Conservation (phyloP, 30 jellyfish, hydroid and myxozoan species). For the Aurelia sp. region DNA sequence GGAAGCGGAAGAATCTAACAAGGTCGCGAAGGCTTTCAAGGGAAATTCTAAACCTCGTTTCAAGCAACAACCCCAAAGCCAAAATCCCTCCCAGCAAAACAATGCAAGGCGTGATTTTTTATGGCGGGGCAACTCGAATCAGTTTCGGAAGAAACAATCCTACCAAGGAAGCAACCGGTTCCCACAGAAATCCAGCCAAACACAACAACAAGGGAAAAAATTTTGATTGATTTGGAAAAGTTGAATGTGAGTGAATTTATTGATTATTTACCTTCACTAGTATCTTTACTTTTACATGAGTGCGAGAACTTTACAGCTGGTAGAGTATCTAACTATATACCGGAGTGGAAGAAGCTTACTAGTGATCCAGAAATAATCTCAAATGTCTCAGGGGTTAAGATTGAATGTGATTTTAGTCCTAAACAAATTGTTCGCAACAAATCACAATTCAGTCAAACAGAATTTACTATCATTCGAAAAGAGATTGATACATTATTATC, state of each 20-base stretch:
- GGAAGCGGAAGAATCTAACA: slow-evolving; percentile 9
- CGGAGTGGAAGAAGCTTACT: background rate
- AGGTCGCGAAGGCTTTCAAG: slow-evolving; percentile 8
- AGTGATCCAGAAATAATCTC: slow-evolving; percentile 20
- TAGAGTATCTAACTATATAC: background rate
- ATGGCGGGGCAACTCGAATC: too few relatives aligned
- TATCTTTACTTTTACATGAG: background rate
- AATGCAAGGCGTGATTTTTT: slow-evolving; percentile 14
- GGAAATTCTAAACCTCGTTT: background rate
- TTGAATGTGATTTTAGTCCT: slow-evolving; percentile 4
- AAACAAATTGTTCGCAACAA: background rate
- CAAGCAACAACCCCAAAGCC: background rate
- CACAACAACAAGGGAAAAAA: too few relatives aligned
- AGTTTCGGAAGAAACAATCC: too few relatives aligned
- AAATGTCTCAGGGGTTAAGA: background rate
- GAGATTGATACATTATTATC: background rate
- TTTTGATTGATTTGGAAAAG: background rate
- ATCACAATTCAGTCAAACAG: background rate
- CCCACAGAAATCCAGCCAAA: too few relatives aligned
- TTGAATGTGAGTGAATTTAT: background rate
- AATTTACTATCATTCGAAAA: background rate
- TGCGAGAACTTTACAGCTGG: slow-evolving; percentile 16
- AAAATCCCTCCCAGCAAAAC: background rate
- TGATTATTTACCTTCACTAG: background rate
- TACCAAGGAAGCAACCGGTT: too few relatives aligned